Evolutionary conservation across 1,140 invertebrate species (phyloP), one percentile per base, ranked within the genome.

Genomic region (Drosophila baimaii): DNA sequence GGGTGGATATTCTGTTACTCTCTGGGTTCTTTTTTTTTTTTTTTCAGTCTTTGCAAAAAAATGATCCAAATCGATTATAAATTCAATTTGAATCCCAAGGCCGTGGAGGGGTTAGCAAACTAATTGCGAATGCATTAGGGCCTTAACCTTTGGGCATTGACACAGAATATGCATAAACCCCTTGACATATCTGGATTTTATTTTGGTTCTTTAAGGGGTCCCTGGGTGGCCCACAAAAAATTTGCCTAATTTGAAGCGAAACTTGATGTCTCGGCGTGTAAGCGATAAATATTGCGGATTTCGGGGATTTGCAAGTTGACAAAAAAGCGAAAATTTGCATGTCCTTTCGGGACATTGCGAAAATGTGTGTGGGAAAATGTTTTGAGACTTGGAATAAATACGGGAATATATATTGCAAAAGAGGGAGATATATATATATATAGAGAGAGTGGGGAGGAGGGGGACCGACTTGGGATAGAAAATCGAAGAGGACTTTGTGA

Each of bases 11-110:
- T n/a, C n/a, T n/a, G n/a, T n/a, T n/a, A n/a, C n/a, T n/a, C n/a
- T n/a, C n/a, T n/a, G n/a, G n/a, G n/a, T n/a, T n/a, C n/a, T n/a
- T 69, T 49, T 43, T 17, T 59, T 29, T 49, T 47, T 55, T 47
- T 59, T 55, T 35, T 49, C 62, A 70, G 49, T 49, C 75, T 86
- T 86, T 77, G 68, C 65, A 69, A 81, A 81, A 47, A 64, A 85
- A 55, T 83, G 81, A 86, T 88, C 83, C 77, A 86, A 88, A 86
- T 88, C 79, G 83, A 70, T 86, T 88, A 74, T 79, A 86, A 81
- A 86, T 86, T 76, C 82, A 78, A 71, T 78, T 81, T 71, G 65
- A 57, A 47, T 47, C 41, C 41, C 56, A 31, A 27, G n/a, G 33
- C 15, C n/a, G n/a, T n/a, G n/a, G 33, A 59, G 47, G 58, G 66